Percentiles rank a stretch among this genome's conserved stretches.
Evolutionary conservation across 2,113 vertebrate species (phyloP).

Genomic region (Empidonax traillii): DNA sequence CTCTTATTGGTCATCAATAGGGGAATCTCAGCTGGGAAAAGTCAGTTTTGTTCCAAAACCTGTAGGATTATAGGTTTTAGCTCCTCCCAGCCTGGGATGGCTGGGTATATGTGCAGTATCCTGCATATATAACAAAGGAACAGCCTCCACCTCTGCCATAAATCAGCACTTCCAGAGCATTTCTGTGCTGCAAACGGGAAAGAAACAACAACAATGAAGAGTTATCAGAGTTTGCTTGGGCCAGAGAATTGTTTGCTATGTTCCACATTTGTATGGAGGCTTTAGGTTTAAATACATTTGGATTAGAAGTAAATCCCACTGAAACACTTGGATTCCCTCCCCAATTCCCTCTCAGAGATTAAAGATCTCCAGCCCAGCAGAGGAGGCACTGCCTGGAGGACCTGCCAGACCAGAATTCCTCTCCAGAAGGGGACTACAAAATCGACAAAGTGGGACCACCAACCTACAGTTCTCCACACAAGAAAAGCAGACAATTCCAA

Average conservation of each 20-base stretch:
- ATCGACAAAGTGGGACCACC: neutral
- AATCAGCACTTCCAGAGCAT: neutral
- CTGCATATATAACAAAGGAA: neutral
- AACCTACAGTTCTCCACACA: neutral
- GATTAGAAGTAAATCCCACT: rapidly evolving
- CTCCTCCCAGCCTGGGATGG: neutral
- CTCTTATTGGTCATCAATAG: neutral
- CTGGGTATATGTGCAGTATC: too few relatives aligned
- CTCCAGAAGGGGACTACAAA: neutral
- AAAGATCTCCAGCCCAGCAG: neutral
- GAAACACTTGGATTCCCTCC: neutral
- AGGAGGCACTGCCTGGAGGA: neutral
- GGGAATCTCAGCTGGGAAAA: neutral
- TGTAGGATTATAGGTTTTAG: neutral
- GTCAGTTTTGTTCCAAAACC: neutral
- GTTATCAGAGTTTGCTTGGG: neutral
- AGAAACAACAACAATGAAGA: rapidly evolving
- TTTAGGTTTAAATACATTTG: neutral
- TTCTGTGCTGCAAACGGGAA: neutral
- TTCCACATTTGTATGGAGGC: neutral
- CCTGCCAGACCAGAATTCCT: neutral
- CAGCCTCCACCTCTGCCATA: neutral
- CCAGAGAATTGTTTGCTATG: neutral
- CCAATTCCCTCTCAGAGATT: neutral
- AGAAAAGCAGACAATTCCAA: neutral